A percentile compares a stretch with the other conserved stretches of the same genome.
phyloP scores from a whole-genome alignment of 2,797 vertebrate genomes.

The Alouatta caraya region DNA sequence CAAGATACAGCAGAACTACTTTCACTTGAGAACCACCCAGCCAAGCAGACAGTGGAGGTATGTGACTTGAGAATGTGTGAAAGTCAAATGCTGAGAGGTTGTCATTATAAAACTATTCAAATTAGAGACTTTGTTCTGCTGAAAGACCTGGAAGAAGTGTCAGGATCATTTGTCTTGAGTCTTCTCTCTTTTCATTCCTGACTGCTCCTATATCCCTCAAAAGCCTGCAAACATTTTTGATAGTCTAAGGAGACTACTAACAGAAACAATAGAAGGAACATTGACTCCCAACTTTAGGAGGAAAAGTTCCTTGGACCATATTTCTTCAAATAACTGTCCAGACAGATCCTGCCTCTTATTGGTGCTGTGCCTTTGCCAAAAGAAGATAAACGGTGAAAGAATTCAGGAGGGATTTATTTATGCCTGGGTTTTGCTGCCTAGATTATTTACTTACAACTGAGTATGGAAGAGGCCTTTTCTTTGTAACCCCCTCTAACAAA shows the following conservation, averaged over 20 bases:
- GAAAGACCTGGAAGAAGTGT: neutral
- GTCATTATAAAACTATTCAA: neutral
- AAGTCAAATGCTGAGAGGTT: neutral
- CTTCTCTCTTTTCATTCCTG: neutral
- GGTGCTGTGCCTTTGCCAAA: neutral
- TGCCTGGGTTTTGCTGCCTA: neutral
- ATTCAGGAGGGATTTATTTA: neutral
- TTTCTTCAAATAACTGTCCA: neutral
- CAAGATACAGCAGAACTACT: constrained; percentile 93
- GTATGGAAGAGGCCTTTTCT: constrained; percentile 4
- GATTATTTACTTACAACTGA: neutral
- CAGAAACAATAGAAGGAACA: neutral
- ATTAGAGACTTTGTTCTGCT: neutral
- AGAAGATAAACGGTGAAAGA: neutral
- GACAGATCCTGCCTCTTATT: neutral
- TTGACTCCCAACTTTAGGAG: neutral
- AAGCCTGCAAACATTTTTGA: neutral
- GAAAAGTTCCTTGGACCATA: neutral
- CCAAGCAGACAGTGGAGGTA: constrained; percentile 98
- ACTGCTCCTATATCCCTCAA: neutral
- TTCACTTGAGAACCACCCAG: constrained; percentile 95
- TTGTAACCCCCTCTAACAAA: neutral
- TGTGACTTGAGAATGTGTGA: neutral
- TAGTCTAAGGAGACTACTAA: neutral
- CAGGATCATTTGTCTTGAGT: neutral